phyloP scores from a whole-genome alignment of 2,797 vertebrate species.

The Megaceryle alcyon region DNA sequence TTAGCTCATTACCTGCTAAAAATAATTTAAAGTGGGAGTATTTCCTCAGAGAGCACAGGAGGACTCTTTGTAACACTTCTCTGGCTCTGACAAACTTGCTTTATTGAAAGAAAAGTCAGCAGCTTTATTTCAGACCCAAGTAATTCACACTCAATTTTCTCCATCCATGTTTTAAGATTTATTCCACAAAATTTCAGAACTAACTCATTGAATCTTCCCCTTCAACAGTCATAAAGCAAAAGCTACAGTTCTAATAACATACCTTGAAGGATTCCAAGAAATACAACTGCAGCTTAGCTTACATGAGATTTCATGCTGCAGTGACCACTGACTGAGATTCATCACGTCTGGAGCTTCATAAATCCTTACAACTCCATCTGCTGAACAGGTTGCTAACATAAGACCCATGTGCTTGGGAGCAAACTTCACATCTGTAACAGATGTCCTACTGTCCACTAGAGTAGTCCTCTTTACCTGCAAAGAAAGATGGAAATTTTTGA shows the following conservation, averaged over 20 bases:
- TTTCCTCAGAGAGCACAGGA: background rate
- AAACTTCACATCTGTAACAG: slow-evolving; percentile 98
- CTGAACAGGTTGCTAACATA: slow-evolving; percentile 96
- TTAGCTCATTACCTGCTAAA: background rate
- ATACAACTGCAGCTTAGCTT: slow-evolving; percentile 98
- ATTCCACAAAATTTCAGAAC: background rate
- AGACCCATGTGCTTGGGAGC: slow-evolving; percentile 98
- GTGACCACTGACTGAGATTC: slow-evolving; percentile 98
- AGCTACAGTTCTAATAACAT: background rate
- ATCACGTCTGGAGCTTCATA: slow-evolving; percentile 98
- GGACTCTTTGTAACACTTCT: background rate
- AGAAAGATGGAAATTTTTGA: background rate
- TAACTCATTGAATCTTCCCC: background rate
- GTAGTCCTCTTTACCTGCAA: slow-evolving; percentile 96
- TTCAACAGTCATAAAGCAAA: background rate
- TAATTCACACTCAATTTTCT: background rate
- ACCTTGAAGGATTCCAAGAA: slow-evolving; percentile 99
- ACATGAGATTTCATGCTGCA: slow-evolving; percentile 97
- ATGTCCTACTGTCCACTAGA: slow-evolving; percentile 96
- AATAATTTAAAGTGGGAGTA: background rate
- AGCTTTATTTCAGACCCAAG: background rate
- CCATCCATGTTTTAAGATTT: background rate
- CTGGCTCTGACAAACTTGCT: background rate
- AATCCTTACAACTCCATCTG: slow-evolving; percentile 94
- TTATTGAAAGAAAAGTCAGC: background rate